Percentiles rank a stretch among this genome's conserved stretches.
phyloP scores from a whole-genome alignment of 2,888 invertebrate species.

The Oasisia sp. region DNA sequence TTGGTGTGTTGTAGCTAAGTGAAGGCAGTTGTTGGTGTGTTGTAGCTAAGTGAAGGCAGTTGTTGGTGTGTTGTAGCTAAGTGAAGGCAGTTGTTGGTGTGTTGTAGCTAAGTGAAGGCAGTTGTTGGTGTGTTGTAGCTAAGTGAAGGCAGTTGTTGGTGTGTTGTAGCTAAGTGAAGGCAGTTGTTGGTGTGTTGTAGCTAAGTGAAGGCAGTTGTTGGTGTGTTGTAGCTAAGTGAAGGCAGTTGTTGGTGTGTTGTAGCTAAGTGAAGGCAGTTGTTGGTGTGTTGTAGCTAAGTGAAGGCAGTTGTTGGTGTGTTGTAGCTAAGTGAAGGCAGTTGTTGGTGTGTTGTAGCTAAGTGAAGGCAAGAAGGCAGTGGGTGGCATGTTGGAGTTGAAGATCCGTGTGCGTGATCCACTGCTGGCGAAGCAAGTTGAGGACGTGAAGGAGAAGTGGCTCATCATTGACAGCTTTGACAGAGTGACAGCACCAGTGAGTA shows the following conservation, averaged over 20 bases:
- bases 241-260: not conserved
- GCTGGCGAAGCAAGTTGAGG: conserved; percentile 87
- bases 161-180: not conserved
- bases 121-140: not conserved
- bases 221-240: conserved; percentile 4
- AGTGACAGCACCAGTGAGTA: not conserved
- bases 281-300: conserved; percentile 6
- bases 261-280: not conserved
- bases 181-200: not conserved
- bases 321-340: not conserved
- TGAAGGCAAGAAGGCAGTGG: conserved; percentile 88
- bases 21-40: too few relatives aligned
- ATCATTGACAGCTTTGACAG: conserved; percentile 72
- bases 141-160: not conserved
- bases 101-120: too few relatives aligned
- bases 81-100: too few relatives aligned
- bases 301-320: not conserved
- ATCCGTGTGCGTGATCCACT: conserved; percentile 88
- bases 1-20: too few relatives aligned
- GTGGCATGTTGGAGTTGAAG: conserved; percentile 90
- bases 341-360: conserved; percentile 73
- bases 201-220: not conserved
- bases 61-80: too few relatives aligned
- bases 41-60: too few relatives aligned
- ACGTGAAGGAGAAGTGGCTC: conserved; percentile 91